Base-by-base conservation (phyloP, 2,888 invertebrate species). In the Chymomyza amoena region DNA sequence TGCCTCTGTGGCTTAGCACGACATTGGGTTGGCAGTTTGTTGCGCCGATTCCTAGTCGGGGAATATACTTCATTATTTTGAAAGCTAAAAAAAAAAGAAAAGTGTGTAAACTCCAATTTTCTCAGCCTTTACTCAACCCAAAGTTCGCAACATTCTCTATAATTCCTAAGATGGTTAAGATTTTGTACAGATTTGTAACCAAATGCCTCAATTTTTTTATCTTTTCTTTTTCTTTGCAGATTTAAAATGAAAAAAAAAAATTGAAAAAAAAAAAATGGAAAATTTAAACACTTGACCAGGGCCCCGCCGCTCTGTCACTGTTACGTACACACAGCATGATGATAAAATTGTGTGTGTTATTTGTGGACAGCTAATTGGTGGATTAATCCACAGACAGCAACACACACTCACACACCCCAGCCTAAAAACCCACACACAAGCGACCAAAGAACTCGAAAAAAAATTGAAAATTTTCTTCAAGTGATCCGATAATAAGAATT, bases 401-500 rank as follows among this genome's bases (percentile, higher is more conserved):
- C 61, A 60, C 39, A 61, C 18, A 36, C 18, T 9, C 20, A 20
- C 13, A 13, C 56, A 15, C 10, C 52, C 59, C 28, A 59, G 18
- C 32, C 9, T 52, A 39, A 63, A 52, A 45, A 73, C 52, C 18
- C 66, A 59, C 16, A 68, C 7, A 62, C 69, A 68, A 79, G 72
- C 76, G 82, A 81, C 80, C 73, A 78, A 80, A 73, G 75, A 59
- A 13, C n/a, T 32, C 59, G 32, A 36, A 64, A 68, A 50, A 50
- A 72, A 82, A 77, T 80, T 73, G 80, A 78, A 65, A 82, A 80
- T 79, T 80, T 83, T 87, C 85, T 83, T 87, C 83, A 87, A 83
- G 83, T 83, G 83, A 83, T 83, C 87, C 87, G 87, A 83, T 83
- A 87, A 84, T 84, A 87, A 84, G 73, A 85, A 80, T 83, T 79